phyloP scores from a whole-genome alignment of 2,113 vertebrate genomes.

The Callocephalon fimbriatum region DNA sequence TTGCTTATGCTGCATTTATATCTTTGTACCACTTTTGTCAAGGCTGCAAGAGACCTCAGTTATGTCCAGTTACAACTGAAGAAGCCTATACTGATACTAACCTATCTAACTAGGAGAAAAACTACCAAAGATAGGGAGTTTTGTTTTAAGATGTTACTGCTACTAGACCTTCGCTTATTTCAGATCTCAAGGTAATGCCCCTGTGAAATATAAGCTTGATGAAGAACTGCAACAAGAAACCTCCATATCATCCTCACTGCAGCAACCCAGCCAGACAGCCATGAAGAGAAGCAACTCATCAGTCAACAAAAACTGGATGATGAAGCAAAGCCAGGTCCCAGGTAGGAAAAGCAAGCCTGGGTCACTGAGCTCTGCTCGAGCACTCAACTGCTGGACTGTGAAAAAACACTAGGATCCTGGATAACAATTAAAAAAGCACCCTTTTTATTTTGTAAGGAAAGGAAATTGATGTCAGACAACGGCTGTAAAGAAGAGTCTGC shows the following conservation, averaged over 20 bases:
- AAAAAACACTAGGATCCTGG: not conserved
- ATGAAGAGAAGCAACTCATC: not conserved
- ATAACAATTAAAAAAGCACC: not conserved
- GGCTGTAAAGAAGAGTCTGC: not conserved
- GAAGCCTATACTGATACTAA: no score
- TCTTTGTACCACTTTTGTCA: not conserved
- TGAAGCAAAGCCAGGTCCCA: not conserved
- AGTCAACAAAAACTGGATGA: not conserved
- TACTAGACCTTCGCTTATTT: not conserved
- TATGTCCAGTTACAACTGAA: not conserved
- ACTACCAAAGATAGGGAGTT: not conserved
- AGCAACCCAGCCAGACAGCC: not conserved
- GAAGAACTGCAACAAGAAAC: not conserved
- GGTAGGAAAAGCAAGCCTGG: not conserved
- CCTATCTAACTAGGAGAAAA: not conserved
- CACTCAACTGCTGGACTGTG: not conserved
- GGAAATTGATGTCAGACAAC: not conserved
- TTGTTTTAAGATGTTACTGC: not conserved
- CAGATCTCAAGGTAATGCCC: not conserved
- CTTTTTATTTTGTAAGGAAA: not conserved
- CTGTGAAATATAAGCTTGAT: not conserved
- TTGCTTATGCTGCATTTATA: not conserved
- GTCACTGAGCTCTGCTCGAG: not conserved
- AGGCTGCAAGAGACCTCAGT: not conserved
- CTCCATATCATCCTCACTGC: fast-evolving